Percentiles rank a stretch among this genome's conserved stretches.
phyloP scores from a whole-genome alignment of 2,888 invertebrate genomes.

The Heliconius sara region DNA sequence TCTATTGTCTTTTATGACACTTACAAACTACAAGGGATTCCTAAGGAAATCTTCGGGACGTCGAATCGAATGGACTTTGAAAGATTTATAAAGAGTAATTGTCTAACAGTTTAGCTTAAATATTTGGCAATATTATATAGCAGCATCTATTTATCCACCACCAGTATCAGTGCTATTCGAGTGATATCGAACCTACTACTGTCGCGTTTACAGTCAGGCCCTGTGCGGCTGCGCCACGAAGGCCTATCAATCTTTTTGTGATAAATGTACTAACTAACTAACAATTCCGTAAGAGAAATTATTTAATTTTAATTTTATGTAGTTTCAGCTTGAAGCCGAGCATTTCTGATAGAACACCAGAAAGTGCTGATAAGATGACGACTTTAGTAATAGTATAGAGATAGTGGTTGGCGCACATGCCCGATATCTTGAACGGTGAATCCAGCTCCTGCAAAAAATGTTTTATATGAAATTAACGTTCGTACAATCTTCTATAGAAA shows the following conservation, averaged over 20 bases:
- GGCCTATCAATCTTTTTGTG: neutral
- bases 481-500: neutral
- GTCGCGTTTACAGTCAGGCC: neutral
- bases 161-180: neutral
- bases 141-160: neutral
- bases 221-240: neutral
- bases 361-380: slow-evolving; percentile 96
- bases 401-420: slow-evolving; percentile 97
- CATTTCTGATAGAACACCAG: slow-evolving; percentile 97
- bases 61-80: slow-evolving; percentile 8
- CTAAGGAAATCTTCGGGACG: slow-evolving; percentile 8
- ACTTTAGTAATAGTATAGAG: slow-evolving; percentile 98
- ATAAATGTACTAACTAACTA: neutral
- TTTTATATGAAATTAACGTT: neutral
- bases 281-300: slow-evolving; percentile 40
- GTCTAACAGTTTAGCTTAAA: neutral
- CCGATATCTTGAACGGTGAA: slow-evolving; percentile 98
- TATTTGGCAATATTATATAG: slow-evolving; percentile 9
- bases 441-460: slow-evolving; percentile 91
- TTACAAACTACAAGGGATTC: slow-evolving; percentile 25
- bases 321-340: slow-evolving; percentile 98
- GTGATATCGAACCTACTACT: neutral
- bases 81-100: slow-evolving; percentile 8
- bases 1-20: slow-evolving; percentile 47
- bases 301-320: slow-evolving; percentile 97